Conservation (phyloP, 2,888 invertebrate species). For the Rhagonycha fulva region DNA sequence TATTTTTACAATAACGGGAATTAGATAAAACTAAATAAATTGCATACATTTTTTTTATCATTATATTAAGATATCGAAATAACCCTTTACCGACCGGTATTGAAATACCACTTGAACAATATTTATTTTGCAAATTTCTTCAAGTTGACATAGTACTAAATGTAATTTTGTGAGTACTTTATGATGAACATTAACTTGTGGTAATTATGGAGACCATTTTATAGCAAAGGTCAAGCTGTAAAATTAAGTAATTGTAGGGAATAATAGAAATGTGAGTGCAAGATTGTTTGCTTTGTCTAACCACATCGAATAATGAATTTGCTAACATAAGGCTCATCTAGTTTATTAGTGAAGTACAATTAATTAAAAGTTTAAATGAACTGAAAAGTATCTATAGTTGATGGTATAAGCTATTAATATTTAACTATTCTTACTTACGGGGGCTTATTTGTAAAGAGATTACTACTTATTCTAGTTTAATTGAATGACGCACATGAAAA, state of each 20-base stretch:
- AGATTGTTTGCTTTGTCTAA: not conserved
- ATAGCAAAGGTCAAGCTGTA: not conserved
- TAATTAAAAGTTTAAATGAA: not conserved
- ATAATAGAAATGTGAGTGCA: not conserved
- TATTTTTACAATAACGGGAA: not conserved
- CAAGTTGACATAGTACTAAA: not conserved
- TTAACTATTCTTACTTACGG: not conserved
- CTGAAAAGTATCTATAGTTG: not conserved
- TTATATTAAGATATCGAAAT: not conserved
- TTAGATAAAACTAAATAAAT: not conserved
- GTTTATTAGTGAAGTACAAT: not conserved
- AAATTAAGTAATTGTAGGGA: not conserved
- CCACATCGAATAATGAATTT: not conserved
- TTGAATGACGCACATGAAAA: not conserved
- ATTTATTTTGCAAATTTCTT: not conserved
- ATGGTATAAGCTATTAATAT: not conserved
- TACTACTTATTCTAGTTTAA: not conserved
- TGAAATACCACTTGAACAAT: not conserved
- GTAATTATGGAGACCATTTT: not conserved
- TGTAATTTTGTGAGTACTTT: not conserved
- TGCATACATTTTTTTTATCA: no score
- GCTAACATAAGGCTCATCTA: not conserved
- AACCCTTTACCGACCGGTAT: not conserved
- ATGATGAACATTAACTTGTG: not conserved
- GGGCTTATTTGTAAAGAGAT: not conserved